Evolutionary conservation across 1,140 invertebrate species (phyloP).

Genomic region (Neodiprion fabricii): DNA sequence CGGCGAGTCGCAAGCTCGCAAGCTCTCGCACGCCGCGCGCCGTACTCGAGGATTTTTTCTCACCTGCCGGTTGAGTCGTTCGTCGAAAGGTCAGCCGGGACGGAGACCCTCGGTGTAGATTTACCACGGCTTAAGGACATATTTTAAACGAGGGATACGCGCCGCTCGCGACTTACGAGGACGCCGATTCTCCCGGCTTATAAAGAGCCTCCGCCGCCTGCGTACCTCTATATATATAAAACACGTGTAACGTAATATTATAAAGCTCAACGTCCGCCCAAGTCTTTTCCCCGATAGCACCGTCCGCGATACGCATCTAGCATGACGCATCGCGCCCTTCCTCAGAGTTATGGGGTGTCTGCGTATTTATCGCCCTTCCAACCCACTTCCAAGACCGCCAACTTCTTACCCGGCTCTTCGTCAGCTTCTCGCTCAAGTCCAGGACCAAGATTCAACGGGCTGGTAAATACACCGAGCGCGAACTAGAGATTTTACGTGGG

Average conservation of each 20-base stretch:
- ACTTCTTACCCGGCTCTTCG: no score
- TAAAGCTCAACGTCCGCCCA: background rate
- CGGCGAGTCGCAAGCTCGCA: no score
- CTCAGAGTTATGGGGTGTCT: background rate
- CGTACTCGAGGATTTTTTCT: no score
- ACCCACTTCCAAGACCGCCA: background rate
- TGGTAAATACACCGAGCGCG: no score
- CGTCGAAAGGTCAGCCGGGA: background rate
- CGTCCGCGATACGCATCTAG: background rate
- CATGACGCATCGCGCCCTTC: slow-evolving; percentile 1
- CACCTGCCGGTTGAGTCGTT: background rate
- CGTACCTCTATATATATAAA: no score
- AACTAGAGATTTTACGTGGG: no score
- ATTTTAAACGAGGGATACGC: background rate
- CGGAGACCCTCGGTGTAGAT: background rate
- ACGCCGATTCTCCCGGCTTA: background rate
- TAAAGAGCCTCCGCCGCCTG: no score
- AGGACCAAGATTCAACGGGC: no score
- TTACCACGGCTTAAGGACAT: background rate
- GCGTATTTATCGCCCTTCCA: background rate
- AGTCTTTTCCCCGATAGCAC: background rate
- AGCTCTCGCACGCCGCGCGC: no score
- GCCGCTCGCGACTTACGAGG: background rate
- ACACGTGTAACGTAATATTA: slow-evolving; percentile 1
- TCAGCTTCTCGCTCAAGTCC: no score